These are phyloP conservation scores for Riparia riparia DNA, from an alignment of 2,113 vertebrate genomes.

Conservation along the genomic window DNA sequence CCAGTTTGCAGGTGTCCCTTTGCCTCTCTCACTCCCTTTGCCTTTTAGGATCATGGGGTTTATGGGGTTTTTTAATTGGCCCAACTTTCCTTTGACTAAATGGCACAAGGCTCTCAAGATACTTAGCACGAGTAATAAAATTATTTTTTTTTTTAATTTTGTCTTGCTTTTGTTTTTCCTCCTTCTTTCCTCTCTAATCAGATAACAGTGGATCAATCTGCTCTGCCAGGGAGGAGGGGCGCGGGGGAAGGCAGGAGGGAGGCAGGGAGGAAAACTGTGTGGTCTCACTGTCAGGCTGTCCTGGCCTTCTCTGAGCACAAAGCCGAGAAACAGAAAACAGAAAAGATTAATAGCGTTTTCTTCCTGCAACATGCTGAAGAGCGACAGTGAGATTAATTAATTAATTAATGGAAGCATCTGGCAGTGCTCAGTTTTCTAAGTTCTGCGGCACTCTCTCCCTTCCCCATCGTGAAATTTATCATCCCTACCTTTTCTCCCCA, in stretches of 20 bases:
- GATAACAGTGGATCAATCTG: slow-evolving; percentile 72
- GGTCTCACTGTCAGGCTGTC: slow-evolving; percentile 75
- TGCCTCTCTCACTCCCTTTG: neutral
- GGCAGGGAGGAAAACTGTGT: slow-evolving; percentile 57
- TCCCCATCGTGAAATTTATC: neutral
- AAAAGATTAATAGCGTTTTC: slow-evolving; percentile 75
- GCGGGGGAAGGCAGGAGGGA: neutral
- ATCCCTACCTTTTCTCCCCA: neutral
- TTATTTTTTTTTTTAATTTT: slow-evolving; percentile 24
- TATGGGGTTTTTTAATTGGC: neutral
- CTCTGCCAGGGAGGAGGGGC: slow-evolving; percentile 49
- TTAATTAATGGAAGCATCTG: slow-evolving; percentile 62
- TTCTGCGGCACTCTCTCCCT: neutral
- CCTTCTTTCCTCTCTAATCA: slow-evolving; percentile 60
- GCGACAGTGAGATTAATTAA: slow-evolving; percentile 69
- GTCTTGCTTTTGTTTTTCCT: slow-evolving; percentile 47
- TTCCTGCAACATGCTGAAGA: slow-evolving; percentile 66
- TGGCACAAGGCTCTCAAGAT: slow-evolving; percentile 26
- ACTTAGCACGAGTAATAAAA: slow-evolving; percentile 57
- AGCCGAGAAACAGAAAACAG: slow-evolving; percentile 74
- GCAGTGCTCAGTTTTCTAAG: neutral
- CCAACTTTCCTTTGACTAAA: slow-evolving; percentile 20
- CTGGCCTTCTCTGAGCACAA: slow-evolving; percentile 67
- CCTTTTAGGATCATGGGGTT: neutral
- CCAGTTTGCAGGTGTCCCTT: neutral